Percentiles rank a stretch among this genome's conserved stretches.
phyloP scores from a whole-genome alignment of 2,113 vertebrate genomes.

The Puffinus mauretanicus region DNA sequence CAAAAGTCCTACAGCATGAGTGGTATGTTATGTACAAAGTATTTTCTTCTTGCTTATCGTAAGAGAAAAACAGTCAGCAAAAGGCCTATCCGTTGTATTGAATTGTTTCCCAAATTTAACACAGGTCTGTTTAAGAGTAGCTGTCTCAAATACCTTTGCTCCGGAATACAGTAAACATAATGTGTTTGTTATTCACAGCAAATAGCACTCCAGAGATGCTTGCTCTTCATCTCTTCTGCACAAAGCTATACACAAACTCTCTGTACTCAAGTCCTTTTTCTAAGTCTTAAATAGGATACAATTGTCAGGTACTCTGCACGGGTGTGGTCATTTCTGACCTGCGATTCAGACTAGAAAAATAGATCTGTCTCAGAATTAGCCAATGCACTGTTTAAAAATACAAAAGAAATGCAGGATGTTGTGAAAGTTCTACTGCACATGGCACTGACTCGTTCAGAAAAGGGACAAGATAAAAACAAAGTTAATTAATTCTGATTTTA shows the following conservation, averaged over 20 bases:
- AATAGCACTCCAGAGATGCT: neutral
- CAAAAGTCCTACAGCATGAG: constrained; percentile 43
- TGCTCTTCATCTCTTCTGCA: neutral
- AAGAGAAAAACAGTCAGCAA: neutral
- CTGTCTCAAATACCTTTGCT: neutral
- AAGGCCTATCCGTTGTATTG: neutral
- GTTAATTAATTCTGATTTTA: neutral
- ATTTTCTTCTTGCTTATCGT: neutral
- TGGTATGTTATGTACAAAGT: constrained; percentile 48
- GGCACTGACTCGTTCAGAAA: neutral
- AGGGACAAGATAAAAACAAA: neutral
- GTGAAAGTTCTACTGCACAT: neutral
- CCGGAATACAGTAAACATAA: neutral
- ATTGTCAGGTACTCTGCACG: neutral
- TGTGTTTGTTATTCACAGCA: neutral
- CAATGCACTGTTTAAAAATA: neutral
- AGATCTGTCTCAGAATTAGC: neutral
- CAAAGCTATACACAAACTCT: neutral
- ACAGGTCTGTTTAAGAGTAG: neutral
- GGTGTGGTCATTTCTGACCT: neutral
- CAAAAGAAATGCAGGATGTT: neutral
- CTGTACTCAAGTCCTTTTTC: neutral
- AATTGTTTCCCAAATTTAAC: neutral
- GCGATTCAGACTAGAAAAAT: neutral
- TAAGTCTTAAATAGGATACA: neutral